phyloP scores from a whole-genome alignment of 2,797 vertebrate species.

The Phylloscopus collybita region DNA sequence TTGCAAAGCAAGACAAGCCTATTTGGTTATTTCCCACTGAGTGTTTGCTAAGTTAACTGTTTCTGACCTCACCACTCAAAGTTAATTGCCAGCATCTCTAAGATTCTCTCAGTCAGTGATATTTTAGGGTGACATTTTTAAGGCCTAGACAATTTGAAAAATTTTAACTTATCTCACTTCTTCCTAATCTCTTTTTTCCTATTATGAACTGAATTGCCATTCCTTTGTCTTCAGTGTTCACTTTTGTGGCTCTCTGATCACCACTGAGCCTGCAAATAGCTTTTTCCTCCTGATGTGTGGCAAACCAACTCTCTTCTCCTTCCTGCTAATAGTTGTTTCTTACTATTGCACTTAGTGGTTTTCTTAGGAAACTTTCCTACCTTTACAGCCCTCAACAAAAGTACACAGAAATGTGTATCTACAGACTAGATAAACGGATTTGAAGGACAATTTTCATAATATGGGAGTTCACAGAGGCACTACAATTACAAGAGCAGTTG shows the following conservation, averaged over 20 bases:
- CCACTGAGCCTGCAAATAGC: neutral
- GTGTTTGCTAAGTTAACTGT: neutral
- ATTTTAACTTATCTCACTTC: neutral
- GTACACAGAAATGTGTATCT: neutral
- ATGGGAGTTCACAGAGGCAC: neutral
- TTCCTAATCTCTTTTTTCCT: neutral
- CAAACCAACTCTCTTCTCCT: neutral
- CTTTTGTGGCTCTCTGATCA: neutral
- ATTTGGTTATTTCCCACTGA: neutral
- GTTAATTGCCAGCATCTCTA: neutral
- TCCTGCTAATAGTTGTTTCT: neutral
- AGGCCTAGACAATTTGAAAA: neutral
- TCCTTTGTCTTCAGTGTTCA: neutral
- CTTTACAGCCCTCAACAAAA: neutral
- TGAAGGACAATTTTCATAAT: slow-evolving; percentile 4
- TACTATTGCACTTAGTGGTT: neutral
- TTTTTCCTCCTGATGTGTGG: neutral
- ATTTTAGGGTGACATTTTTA: neutral
- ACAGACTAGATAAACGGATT: neutral
- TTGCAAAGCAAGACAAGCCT: neutral
- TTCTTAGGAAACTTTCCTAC: neutral
- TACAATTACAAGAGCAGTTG: neutral
- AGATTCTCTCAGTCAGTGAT: neutral
- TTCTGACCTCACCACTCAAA: neutral
- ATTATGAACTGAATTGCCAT: neutral